Evolutionary conservation across 2,113 vertebrate species (phyloP), one percentile per base, ranked within the genome.

Genomic region (Rhabdornis inornatus): DNA sequence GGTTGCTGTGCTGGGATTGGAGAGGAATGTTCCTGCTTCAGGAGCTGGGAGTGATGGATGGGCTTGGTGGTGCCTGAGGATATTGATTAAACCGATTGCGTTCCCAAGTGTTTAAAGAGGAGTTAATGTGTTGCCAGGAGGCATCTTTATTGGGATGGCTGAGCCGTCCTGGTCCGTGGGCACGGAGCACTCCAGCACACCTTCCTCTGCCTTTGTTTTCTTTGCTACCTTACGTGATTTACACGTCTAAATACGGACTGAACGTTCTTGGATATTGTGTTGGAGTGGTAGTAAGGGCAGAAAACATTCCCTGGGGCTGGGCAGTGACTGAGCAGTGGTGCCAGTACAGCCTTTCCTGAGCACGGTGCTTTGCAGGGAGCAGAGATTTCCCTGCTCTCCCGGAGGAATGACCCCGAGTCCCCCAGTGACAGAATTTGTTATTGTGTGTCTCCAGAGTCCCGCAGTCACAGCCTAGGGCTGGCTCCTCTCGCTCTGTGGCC

Each of bases 41-140:
- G 60, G 61, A 65, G 56, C 3, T 23, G 65, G 40, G 52, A 80
- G 16, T 42, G 86, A n/a, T 89, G 79, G 83, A 47, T 10, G 5
- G 39, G 7, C 72, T n/a, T 89, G 88, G 66, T 63, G 68, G 72
- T 91, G 1, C 66, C 85, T 53, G 82, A 81, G 68, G 92, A 83
- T 57, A 55, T 27, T 24, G 79, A 80, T 93, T 40, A 65, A 90
- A 85, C 37, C 0, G 3, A 8, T 22, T 53, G 64, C 10, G 0
- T 77, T 90, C 56, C 24, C 13, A 44, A 76, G 40, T 49, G 79
- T 80, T 90, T 85, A 33, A 64, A 86, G 85, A 93, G 69, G 61
- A 83, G 85, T 92, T 92, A 77, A 72, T 76, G 31, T 90, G 79
- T 88, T 85, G 79, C 82, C 90, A 61, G 40, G 66, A 83, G 85